phyloP scores from a whole-genome alignment of 2,888 invertebrate species.

The Apotomis capreana region DNA sequence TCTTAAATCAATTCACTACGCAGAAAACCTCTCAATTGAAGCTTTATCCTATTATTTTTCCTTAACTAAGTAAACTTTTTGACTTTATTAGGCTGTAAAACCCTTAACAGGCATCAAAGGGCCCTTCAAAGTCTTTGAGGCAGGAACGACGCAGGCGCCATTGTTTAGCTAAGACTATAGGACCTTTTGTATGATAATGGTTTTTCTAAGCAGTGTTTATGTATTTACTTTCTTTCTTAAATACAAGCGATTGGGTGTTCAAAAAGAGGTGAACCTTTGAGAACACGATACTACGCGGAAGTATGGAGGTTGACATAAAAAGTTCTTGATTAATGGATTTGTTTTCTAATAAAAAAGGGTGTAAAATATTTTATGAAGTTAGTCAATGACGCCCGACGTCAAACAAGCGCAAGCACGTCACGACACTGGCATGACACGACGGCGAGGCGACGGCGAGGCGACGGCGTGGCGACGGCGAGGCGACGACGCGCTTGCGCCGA shows the following conservation, averaged over 20 bases:
- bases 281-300: not conserved
- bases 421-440: too few relatives aligned
- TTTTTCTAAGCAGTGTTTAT: not conserved
- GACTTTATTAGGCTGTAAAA: not conserved
- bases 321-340: not conserved
- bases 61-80: slow-evolving; percentile 5
- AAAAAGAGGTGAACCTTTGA: not conserved
- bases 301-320: not conserved
- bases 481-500: too few relatives aligned
- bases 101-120: not conserved
- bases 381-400: too few relatives aligned
- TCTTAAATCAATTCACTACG: not conserved
- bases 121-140: not conserved
- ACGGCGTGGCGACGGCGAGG: too few relatives aligned
- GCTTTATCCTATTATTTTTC: slow-evolving; percentile 10
- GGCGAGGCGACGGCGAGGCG: too few relatives aligned
- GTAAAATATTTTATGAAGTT: too few relatives aligned
- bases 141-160: not conserved
- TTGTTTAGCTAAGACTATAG: not conserved
- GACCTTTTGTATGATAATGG: not conserved
- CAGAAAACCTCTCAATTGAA: not conserved
- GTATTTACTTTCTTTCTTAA: not conserved
- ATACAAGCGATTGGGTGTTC: not conserved
- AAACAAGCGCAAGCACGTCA: too few relatives aligned
- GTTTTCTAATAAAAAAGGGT: too few relatives aligned